Evolutionary conservation across 2,888 invertebrate species (phyloP), one percentile per base, ranked within the genome.

Genomic region (Conchocele bisecta): DNA sequence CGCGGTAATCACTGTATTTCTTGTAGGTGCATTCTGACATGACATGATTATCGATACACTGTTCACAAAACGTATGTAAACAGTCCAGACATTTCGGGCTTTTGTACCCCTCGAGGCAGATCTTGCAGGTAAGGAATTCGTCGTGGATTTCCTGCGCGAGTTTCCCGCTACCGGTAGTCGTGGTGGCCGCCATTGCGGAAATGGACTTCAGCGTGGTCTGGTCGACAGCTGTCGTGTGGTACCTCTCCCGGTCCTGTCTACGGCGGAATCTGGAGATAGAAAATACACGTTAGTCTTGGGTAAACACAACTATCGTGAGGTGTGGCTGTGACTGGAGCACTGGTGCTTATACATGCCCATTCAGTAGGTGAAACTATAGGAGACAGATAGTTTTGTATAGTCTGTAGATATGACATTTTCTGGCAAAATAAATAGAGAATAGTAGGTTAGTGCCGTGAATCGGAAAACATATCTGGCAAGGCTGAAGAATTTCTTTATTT

Each of bases 111-210:
- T 90, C 91, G 56, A 90, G 84, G 75, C 91, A 91, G 73, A 91
- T 91, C 82, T 91, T 91, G 79, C 91, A 91, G 31, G 89, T 88
- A 24, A 91, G 88, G 74, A 91, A 91, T 68, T 91, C 91, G 65
- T 91, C 91, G 69, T 90, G 87, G 65, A 91, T 91, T 79, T 91
- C 90, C 80, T 91, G 90, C 31, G 90, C 91, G 20, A 91, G 86
- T 74, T 90, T 89, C 41, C 86, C 86, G 57, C 87, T 87, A 39
- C 69, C 64, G 29, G 83, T 73, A 24, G 80, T 70, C 50, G 84
- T 66, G 46, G 81, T 66, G 28, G 64, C 58, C 22, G 75, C 66
- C 29, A 48, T 44, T 44, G 70, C 72, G 48, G 74, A 68, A 42
- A 83, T 77, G 53, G 65, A 75, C 79, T 82, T 83, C 24, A 86